Evolutionary conservation across 2,797 vertebrate genomes (phyloP).

Genomic region (Monodelphis domestica): DNA sequence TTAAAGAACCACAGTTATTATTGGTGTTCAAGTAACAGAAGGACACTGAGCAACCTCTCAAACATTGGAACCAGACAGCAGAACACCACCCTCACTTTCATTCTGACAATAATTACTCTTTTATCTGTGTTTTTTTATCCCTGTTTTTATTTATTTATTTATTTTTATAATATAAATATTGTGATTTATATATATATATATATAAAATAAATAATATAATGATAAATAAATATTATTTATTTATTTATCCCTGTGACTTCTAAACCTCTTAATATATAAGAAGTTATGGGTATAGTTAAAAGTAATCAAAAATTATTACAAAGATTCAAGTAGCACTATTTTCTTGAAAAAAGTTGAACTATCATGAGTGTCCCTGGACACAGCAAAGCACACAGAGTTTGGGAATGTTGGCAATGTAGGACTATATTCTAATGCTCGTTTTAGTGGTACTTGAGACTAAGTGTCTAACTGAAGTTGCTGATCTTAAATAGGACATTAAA

Average conservation of each 20-base stretch:
- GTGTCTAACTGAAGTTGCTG: not conserved
- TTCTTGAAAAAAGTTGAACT: not conserved
- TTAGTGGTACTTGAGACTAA: not conserved
- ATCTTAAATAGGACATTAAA: not conserved
- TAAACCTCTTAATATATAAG: not conserved
- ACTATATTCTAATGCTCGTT: not conserved
- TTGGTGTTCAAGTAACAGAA: not conserved
- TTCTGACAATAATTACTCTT: not conserved
- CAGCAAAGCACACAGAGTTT: not conserved
- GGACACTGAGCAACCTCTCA: not conserved
- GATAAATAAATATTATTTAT: too few species aligned
- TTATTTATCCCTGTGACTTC: not conserved
- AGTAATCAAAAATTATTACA: not conserved
- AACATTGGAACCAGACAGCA: not conserved
- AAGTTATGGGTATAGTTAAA: not conserved
- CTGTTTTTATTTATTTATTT: too few species aligned
- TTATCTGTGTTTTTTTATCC: too few species aligned
- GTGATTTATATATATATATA: too few species aligned
- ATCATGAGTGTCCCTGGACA: not conserved
- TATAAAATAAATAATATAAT: too few species aligned
- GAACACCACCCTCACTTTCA: not conserved
- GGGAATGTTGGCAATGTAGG: not conserved
- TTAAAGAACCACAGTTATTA: not conserved
- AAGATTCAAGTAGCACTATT: not conserved
- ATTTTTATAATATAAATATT: too few species aligned